A percentile compares a stretch with the other conserved stretches of the same genome.
These are phyloP conservation scores for Podotricha telesiphe DNA, from an alignment of 2,888 invertebrate genomes.

Conservation along the genomic window DNA sequence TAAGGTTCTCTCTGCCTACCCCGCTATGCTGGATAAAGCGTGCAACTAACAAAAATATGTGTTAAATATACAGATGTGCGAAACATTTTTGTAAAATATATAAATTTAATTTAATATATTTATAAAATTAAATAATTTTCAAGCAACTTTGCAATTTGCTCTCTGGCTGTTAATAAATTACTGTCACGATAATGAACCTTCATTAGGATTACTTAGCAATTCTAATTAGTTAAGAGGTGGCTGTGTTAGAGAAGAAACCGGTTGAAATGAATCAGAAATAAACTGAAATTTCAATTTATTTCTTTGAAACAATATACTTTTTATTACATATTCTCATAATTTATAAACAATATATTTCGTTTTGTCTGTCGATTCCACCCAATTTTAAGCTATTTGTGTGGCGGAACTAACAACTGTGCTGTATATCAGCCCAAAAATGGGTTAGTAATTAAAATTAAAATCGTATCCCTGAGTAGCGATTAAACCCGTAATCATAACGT, in stretches of 20 bases:
- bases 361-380: neutral
- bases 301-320: neutral
- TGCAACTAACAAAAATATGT: too few relatives aligned
- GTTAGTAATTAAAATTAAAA: too few relatives aligned
- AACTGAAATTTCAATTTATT: neutral
- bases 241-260: constrained; percentile 12
- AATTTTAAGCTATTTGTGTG: too few relatives aligned
- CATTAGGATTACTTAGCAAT: constrained; percentile 34
- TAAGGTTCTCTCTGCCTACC: too few relatives aligned
- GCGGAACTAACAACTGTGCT: too few relatives aligned
- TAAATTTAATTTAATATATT: neutral
- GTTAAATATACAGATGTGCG: too few relatives aligned
- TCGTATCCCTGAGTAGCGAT: too few relatives aligned
- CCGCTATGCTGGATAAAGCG: too few relatives aligned
- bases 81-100: too few relatives aligned
- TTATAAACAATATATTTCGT: neutral
- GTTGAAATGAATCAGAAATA: constrained; percentile 18
- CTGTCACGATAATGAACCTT: constrained; percentile 29
- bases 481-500: too few relatives aligned
- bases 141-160: constrained; percentile 16
- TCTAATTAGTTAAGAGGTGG: constrained; percentile 26
- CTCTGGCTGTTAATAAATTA: constrained; percentile 29
- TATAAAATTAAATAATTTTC: constrained; percentile 3
- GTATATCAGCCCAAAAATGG: too few relatives aligned
- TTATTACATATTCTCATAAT: neutral